Evolutionary conservation across 1,140 invertebrate species (phyloP).

Genomic region (Rhysida immarginata): DNA sequence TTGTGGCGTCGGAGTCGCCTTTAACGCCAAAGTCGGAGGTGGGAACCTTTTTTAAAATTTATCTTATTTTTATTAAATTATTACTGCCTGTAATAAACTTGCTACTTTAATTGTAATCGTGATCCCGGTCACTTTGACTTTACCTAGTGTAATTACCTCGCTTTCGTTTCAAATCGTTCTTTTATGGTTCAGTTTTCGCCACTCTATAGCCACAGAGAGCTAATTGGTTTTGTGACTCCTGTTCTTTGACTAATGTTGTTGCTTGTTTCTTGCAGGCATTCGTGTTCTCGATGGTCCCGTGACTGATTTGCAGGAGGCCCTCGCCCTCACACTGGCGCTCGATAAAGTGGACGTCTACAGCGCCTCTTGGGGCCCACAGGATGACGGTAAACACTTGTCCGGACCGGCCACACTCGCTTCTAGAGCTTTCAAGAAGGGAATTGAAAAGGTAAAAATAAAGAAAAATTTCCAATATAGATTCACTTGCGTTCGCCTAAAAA

Average conservation of each 20-base stretch:
- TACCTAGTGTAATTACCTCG: no score
- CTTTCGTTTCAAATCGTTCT: no score
- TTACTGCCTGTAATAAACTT: not conserved
- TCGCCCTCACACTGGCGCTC: constrained; percentile 17
- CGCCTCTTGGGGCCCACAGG: constrained; percentile 31
- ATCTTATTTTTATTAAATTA: not conserved
- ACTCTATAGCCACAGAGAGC: no score
- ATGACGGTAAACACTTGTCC: constrained; percentile 27
- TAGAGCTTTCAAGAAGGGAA: constrained; percentile 24
- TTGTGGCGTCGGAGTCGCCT: constrained; percentile 28
- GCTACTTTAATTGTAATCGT: not conserved
- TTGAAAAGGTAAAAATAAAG: constrained; percentile 21
- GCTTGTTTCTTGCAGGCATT: constrained; percentile 21
- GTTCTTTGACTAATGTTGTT: no score
- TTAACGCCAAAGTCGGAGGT: constrained; percentile 24
- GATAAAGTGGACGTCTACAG: constrained; percentile 29
- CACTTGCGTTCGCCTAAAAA: no score
- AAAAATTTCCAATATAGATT: no score
- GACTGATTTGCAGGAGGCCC: constrained; percentile 25
- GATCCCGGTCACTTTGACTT: no score
- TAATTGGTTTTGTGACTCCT: no score
- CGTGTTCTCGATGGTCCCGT: constrained; percentile 30
- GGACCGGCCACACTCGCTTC: constrained; percentile 24
- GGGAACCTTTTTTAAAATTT: not conserved
- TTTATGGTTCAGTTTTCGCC: no score